Base-by-base conservation (phyloP, 2,888 invertebrate species). In the Smittia sp. region DNA sequence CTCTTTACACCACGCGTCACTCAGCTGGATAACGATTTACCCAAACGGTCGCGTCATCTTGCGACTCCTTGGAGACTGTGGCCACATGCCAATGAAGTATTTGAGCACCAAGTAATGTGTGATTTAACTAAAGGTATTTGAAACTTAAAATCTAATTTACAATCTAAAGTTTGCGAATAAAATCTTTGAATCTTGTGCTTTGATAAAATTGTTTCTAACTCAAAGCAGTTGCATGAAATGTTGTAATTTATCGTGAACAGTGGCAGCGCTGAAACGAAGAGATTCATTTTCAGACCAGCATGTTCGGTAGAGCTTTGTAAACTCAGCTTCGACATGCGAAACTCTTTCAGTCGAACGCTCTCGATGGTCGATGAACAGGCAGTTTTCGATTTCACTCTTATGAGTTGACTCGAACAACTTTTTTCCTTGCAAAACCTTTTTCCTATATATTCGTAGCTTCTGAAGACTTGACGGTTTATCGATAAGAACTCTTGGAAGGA, bases 1-100 rank as follows among this genome's bases (percentile, higher is more conserved):
- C 79, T 90, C 90, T 11, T 84, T 99, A 32, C 93, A 93, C 81
- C 93, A 99, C 81, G 94, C 91, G 24, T 96, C 96, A 75, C 91
- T 99, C 75, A 98, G 98, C 0, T 94, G 94, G 92, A 79, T 99
- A 0, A 88, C 88, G 1, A 92, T 99, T 76, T 84, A 89, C 70
- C 93, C 97, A 0, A 90, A 88, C 79, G 98, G 98, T 0, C 86
- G 92, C 77, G 97, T 98, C 18, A 86, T 89, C 1, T 85, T 98
- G 1, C 86, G 91, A 38, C 83, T 87, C 9, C 84, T 96, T 20
- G 95, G 98, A 1, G 98, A 98, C 79, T 88, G 91, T 0, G 98
- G 98, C 0, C 92, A 94, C 80, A 92, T 98, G 87, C 90, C 92
- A 7, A 89, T 90, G 1, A 86, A 90, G 75, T 85, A 83, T 77